Evolutionary conservation across 2,888 invertebrate species (phyloP), one percentile per base, ranked within the genome.

Genomic region (Tachina grossa): DNA sequence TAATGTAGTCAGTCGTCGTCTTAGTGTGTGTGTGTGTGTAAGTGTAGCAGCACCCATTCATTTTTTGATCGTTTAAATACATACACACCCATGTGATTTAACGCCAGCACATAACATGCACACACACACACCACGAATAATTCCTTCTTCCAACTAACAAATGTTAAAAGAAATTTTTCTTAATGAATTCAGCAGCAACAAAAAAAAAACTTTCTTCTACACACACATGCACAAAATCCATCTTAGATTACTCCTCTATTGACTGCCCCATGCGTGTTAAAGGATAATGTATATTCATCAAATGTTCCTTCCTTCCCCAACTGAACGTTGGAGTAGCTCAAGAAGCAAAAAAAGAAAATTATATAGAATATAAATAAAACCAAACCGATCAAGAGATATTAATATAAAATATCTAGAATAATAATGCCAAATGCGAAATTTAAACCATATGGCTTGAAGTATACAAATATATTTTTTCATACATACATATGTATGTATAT

Each of bases 271-370:
- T 87, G 84, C 84, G 86, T 82, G 84, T 75, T 75, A 82, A 86
- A 86, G 86, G 86, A 83, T 85, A 85, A 85, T 85, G 85, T 85
- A 85, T 79, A 83, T 83, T 76, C 85, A 85, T 83, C 83, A 85
- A 85, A 79, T 78, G 65, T 59, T 61, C 31, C 31, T 47, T 53
- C 57, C n/a, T 72, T 31, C 22, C 2, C 57, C 5, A 13, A 59
- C 14, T 47, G 19, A 14, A 41, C 14, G 45, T 76, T 53, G 9
- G 39, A 9, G 43, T 4, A 19, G 16, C 39, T 14, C 16, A 63
- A 59, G 13, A 61, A 63, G 31, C 13, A 49, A 66, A 22, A 13
- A 51, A 9, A 43, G 51, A 66, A 61, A 53, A 41, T 43, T 49
- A 53, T 65, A 19, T 13, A 75, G n/a, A 74, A 72, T 53, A 68